Evolutionary conservation across 2,797 vertebrate genomes (phyloP), one percentile per base, ranked within the genome.

Genomic region (Acanthornis magna): DNA sequence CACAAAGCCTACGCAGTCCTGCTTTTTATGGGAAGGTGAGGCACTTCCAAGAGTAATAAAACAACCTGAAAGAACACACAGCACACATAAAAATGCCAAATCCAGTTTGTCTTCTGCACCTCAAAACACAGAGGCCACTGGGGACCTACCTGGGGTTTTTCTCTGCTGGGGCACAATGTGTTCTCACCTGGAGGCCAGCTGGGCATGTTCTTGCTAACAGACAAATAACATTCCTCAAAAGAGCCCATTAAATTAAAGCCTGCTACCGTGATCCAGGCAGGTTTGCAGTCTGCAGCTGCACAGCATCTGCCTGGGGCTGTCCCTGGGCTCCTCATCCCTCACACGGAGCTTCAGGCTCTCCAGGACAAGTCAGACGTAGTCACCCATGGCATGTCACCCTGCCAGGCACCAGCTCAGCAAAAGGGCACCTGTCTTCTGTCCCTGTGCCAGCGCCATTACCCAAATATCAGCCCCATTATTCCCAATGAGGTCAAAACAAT

Each of bases 401-500:
- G 47, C 30, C 66, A 38, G 63, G 63, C 48, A 42, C 34, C 60
- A 7, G 72, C 50, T 60, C 71, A 21, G 26, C 4, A 15, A 93
- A 81, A 90, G n/a, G 30, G 20, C 42, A 61, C 42, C 63, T 63
- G 32, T 9, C 8, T 29, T 29, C 34, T 40, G 38, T 61, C 45
- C 57, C 72, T n/a, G 42, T 57, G 74, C 82, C 89, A 88, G 8
- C 11, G 65, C 20, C 61, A n/a, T 23, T 36, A 62, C 67, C 51
- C 57, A 85, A 72, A 63, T 19, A 61, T 36, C 51, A 26, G 16
- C 18, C 16, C 29, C 15, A 14, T 84, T 85, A 82, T 77, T 91
- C 63, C 73, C 73, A 79, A 4, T 11, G n/a, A 78, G 88, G 68
- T 86, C 89, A 95, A 79, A 95, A 71, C 3, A 1, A 93, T 96